Percentiles rank a stretch among this genome's conserved stretches.
Evolutionary conservation across 2,888 invertebrate genomes (phyloP).

Genomic region (Diachrysia chrysitis): DNA sequence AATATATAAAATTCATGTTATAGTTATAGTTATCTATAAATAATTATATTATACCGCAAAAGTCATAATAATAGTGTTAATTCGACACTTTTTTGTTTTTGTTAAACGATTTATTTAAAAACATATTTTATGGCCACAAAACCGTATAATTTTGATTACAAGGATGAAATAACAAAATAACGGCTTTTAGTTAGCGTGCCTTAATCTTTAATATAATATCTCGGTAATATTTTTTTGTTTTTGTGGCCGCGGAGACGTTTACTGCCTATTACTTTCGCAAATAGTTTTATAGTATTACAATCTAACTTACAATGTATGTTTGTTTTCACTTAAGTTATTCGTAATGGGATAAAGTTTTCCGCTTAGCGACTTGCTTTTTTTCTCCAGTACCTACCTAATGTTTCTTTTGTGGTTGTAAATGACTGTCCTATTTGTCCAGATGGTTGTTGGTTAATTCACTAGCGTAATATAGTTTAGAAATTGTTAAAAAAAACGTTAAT

Average conservation of each 20-base stretch:
- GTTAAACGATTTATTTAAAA: slow-evolving; percentile 31
- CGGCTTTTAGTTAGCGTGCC: slow-evolving; percentile 22
- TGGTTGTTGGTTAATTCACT: neutral
- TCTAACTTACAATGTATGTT: neutral
- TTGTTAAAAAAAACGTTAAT: too few species aligned
- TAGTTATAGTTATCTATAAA: too few species aligned
- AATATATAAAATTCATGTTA: too few species aligned
- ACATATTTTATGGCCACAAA: slow-evolving; percentile 29
- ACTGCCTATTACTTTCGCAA: slow-evolving; percentile 3
- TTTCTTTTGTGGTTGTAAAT: neutral
- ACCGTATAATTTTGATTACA: slow-evolving; percentile 32
- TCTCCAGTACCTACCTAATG: neutral
- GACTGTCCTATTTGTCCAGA: neutral
- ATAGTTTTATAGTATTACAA: slow-evolving; percentile 6
- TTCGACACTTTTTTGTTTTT: too few species aligned
- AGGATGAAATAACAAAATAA: slow-evolving; percentile 38
- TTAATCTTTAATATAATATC: slow-evolving; percentile 17
- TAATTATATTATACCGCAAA: too few species aligned
- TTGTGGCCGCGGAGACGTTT: neutral
- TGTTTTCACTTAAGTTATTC: neutral
- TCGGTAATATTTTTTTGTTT: neutral
- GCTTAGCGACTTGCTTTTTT: neutral
- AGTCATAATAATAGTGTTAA: too few species aligned
- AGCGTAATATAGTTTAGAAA: too few species aligned
- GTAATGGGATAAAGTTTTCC: neutral